Evolutionary conservation across 2,113 vertebrate species (phyloP), one percentile per base, ranked within the genome.

Genomic region (Coptodon rendalli): DNA sequence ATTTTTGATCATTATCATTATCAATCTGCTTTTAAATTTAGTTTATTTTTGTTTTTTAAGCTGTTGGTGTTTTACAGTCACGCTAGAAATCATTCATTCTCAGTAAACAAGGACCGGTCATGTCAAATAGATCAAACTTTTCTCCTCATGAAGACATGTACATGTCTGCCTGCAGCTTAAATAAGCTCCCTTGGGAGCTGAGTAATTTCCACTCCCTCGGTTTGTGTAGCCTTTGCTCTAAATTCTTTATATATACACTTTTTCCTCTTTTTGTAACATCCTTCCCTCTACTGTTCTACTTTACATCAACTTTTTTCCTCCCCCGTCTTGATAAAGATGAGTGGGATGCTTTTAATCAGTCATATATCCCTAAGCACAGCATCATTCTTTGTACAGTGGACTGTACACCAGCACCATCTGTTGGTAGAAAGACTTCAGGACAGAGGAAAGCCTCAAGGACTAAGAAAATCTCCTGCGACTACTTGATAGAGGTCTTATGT

Each of bases 351-450:
- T 87, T 86, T 61, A 34, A 89, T 90, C 85, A 45, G 61, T 56
- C 63, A n/a, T 56, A 31, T 12, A 50, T 87, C 38, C 88, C 40
- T 68, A 59, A 86, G 27, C 57, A 38, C 29, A 36, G 7, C 50
- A 13, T 56, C 34, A 52, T 50, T 27, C 80, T 45, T 19, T 16
- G 54, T 6, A 6, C 52, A 38, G 40, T 4, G 31, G 53, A 52
- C 88, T 92, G 92, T 93, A 31, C 89, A 83, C 85, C 24, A 87
- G 91, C 91, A 19, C 94, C 95, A 92, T 93, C 95, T 95, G 92
- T 91, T 92, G 94, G 94, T 9, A 9, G 82, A 87, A 53, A 53
- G 3, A 40, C 40, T 52, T 57, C 59, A 88, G 81, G 82, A 66
- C 86, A 86, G 79, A 52, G 10, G 31, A n/a, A 45, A 81, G 83